Evolutionary conservation across 2,797 vertebrate genomes (phyloP).

Genomic region (Thaleichthys pacificus): DNA sequence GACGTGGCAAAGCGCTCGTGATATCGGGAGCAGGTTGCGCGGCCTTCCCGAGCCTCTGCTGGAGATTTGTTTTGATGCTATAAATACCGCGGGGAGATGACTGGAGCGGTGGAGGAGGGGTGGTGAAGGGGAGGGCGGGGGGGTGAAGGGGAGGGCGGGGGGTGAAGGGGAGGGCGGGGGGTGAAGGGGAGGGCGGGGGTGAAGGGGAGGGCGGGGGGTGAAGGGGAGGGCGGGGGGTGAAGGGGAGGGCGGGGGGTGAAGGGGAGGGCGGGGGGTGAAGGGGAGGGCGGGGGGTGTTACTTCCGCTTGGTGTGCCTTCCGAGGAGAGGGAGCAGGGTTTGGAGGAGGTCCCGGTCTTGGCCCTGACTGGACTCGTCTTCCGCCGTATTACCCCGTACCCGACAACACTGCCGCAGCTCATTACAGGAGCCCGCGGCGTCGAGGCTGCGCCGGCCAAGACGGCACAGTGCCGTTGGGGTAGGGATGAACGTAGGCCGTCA

Average conservation of each 20-base stretch:
- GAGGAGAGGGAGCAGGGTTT: constrained; percentile 21
- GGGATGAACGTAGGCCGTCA: too few relatives aligned
- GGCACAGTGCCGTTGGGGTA: too few relatives aligned
- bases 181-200: too few relatives aligned
- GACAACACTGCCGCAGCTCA: not conserved
- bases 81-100: constrained; percentile 10
- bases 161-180: too few relatives aligned
- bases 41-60: not conserved
- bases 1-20: not conserved
- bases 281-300: constrained; percentile 3
- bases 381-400: not conserved
- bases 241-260: not conserved
- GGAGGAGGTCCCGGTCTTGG: constrained; percentile 29
- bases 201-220: not conserved
- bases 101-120: not conserved
- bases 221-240: too few relatives aligned
- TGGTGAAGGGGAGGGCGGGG: too few relatives aligned
- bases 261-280: too few relatives aligned
- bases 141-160: not conserved
- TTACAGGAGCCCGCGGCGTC: not conserved
- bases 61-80: constrained; percentile 10
- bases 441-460: too few relatives aligned
- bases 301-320: constrained; percentile 31
- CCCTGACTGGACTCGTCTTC: not conserved
- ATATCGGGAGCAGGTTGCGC: not conserved